Evolutionary conservation across 2,113 vertebrate genomes (phyloP).

Genomic region (Cyprinodon brontotheroides): DNA sequence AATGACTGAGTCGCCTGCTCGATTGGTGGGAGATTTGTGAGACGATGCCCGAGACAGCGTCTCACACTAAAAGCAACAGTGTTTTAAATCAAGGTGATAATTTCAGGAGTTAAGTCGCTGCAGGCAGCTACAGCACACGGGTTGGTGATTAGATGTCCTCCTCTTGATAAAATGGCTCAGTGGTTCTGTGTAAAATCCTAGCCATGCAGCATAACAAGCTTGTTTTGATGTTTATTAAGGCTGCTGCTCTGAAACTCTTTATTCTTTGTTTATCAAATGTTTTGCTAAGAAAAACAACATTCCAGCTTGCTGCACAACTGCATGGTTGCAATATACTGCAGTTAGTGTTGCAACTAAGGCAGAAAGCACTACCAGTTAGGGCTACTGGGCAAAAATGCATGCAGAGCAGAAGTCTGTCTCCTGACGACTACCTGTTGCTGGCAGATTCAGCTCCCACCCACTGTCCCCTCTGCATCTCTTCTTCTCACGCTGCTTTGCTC

Average conservation of each 20-base stretch:
- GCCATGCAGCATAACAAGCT: neutral
- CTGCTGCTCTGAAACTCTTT: neutral
- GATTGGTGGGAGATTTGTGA: neutral
- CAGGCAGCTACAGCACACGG: neutral
- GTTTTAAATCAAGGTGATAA: neutral
- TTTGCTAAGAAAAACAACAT: constrained; percentile 4
- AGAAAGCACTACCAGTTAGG: constrained; percentile 53
- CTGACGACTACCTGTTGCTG: constrained; percentile 82
- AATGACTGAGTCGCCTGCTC: neutral
- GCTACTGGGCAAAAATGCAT: constrained; percentile 33
- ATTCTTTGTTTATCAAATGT: constrained; percentile 33
- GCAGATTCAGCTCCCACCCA: constrained; percentile 55
- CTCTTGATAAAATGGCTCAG: neutral
- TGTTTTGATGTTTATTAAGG: neutral
- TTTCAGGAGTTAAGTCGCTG: neutral
- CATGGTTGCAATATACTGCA: constrained; percentile 25
- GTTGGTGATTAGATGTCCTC: neutral
- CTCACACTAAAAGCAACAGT: neutral
- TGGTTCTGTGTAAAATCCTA: neutral
- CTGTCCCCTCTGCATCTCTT: constrained; percentile 31
- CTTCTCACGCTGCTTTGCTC: constrained; percentile 22
- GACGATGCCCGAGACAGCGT: neutral
- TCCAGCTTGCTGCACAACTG: constrained; percentile 31
- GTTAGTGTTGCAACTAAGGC: constrained; percentile 33
- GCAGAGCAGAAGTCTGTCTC: constrained; percentile 63